Percentiles rank a stretch among this genome's conserved stretches.
Evolutionary conservation across 2,888 invertebrate species (phyloP).

Genomic region (Scrobipalpa atriplicella): DNA sequence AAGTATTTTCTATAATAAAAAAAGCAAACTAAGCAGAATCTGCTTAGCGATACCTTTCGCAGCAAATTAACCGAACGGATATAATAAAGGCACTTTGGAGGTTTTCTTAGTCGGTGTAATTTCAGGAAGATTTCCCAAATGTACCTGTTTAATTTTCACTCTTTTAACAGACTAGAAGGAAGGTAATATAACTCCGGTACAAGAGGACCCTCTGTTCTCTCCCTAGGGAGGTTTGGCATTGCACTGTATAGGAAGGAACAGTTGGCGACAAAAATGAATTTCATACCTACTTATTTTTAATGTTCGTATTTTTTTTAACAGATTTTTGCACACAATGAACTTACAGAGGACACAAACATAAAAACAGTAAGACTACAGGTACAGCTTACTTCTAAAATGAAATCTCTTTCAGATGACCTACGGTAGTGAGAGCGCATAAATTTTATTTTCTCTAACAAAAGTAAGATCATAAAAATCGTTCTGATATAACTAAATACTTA

Average conservation of each 20-base stretch:
- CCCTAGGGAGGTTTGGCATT: slow-evolving; percentile 54
- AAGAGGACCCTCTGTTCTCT: slow-evolving; percentile 62
- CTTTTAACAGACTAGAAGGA: slow-evolving; percentile 45
- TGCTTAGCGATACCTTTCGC: not conserved
- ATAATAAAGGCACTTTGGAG: not conserved
- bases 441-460: no score
- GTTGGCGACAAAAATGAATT: slow-evolving; percentile 16
- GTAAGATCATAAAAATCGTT: no score
- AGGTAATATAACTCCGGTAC: slow-evolving; percentile 54
- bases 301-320: no score
- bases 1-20: not conserved
- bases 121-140: slow-evolving; percentile 46
- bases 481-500: no score
- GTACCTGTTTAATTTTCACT: slow-evolving; percentile 47
- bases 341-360: no score
- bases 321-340: no score
- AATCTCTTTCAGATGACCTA: no score
- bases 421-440: no score
- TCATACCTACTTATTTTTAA: not conserved
- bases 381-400: no score
- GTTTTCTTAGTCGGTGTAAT: slow-evolving; percentile 18
- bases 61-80: slow-evolving; percentile 5
- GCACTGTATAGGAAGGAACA: slow-evolving; percentile 28
- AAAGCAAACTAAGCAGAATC: not conserved
- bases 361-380: no score